These are phyloP conservation scores for Cheilosia pagana DNA, from an alignment of 2,888 invertebrate genomes.

Conservation along the genomic window DNA sequence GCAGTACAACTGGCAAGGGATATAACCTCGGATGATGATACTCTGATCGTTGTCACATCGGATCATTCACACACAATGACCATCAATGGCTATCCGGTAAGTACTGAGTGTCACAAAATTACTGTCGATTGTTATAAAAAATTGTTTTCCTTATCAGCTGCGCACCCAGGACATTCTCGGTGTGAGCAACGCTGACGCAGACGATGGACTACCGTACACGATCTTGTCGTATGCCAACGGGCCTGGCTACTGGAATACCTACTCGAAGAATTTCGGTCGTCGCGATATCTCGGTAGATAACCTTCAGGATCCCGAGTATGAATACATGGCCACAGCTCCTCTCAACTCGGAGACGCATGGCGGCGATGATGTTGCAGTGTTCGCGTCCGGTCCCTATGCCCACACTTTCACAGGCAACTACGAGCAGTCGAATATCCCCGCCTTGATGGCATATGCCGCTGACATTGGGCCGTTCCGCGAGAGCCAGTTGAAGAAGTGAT, in stretches of 20 bases:
- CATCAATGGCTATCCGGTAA: slow-evolving; percentile 89
- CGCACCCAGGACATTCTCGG: slow-evolving; percentile 86
- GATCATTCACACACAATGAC: slow-evolving; percentile 93
- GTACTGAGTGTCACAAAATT: slow-evolving; percentile 78
- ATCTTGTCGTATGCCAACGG: slow-evolving; percentile 91
- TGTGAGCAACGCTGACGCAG: slow-evolving; percentile 83
- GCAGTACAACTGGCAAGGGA: slow-evolving; percentile 87
- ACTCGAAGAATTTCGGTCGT: slow-evolving; percentile 77
- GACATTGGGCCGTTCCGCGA: slow-evolving; percentile 86
- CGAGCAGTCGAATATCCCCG: slow-evolving; percentile 91
- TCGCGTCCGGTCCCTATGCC: slow-evolving; percentile 90
- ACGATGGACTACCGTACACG: slow-evolving; percentile 87
- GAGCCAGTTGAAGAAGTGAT: background rate
- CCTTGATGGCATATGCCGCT: slow-evolving; percentile 89
- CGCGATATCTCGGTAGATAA: slow-evolving; percentile 77
- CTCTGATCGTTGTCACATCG: slow-evolving; percentile 92
- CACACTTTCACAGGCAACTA: slow-evolving; percentile 91
- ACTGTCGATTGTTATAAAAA: background rate
- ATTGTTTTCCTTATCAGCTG: slow-evolving; percentile 60
- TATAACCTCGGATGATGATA: slow-evolving; percentile 87
- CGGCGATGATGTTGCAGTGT: slow-evolving; percentile 92
- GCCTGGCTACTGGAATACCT: slow-evolving; percentile 86
- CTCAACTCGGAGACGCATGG: slow-evolving; percentile 88
- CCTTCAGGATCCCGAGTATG: slow-evolving; percentile 78
- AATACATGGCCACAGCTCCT: slow-evolving; percentile 87